Percentiles rank a stretch among this genome's conserved stretches.
phyloP scores from a whole-genome alignment of 2,888 invertebrate genomes.

The Drosophila bunnanda region DNA sequence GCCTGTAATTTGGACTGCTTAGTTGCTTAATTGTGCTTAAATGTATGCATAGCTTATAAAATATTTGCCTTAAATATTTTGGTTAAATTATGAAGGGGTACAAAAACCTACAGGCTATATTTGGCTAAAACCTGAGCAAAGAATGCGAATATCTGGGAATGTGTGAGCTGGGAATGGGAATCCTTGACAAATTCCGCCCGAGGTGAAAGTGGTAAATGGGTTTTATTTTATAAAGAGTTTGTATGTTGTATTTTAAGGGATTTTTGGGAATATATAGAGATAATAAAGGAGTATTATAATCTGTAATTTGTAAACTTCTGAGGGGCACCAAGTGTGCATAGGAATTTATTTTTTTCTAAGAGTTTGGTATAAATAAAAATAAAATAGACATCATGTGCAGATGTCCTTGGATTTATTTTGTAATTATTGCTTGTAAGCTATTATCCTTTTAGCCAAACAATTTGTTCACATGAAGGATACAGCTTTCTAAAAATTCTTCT shows the following conservation, averaged over 20 bases:
- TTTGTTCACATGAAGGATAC: neutral
- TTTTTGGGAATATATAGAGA: no score
- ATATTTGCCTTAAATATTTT: slow-evolving; percentile 78
- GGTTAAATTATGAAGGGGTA: slow-evolving; percentile 76
- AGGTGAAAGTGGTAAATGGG: slow-evolving; percentile 1
- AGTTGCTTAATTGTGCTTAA: slow-evolving; percentile 81
- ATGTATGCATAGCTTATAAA: slow-evolving; percentile 71
- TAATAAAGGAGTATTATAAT: neutral
- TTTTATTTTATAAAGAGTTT: neutral
- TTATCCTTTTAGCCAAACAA: neutral
- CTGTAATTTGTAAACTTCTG: no score
- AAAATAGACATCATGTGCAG: neutral
- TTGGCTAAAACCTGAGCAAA: slow-evolving; percentile 13
- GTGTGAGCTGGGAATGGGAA: slow-evolving; percentile 20
- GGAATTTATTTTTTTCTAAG: no score
- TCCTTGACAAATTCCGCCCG: neutral
- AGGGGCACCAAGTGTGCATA: no score
- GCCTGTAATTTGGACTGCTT: slow-evolving; percentile 73
- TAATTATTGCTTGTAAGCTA: neutral
- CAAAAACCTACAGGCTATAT: slow-evolving; percentile 21
- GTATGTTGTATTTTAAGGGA: neutral
- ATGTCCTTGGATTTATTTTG: neutral
- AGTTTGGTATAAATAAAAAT: no score
- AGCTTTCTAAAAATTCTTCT: neutral
- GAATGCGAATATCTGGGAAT: slow-evolving; percentile 13